phyloP scores from a whole-genome alignment of 2,113 vertebrate species.

The Mola mola region DNA sequence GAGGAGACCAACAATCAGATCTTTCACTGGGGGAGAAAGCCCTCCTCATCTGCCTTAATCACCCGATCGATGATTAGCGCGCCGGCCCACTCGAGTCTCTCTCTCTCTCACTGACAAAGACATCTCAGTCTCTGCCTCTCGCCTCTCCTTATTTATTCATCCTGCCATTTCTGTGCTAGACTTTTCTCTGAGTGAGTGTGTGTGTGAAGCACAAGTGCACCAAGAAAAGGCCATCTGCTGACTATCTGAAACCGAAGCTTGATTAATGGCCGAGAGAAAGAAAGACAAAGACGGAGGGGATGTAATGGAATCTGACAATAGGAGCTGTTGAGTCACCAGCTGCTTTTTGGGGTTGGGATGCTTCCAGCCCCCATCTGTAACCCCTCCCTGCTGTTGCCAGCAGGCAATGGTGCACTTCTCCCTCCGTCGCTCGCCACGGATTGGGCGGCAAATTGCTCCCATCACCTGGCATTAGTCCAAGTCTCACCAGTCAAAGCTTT shows the following conservation, averaged over 20 bases:
- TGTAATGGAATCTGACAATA: conserved; percentile 71
- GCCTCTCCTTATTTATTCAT: conserved; percentile 64
- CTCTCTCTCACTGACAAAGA: conserved; percentile 86
- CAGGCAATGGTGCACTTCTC: conserved; percentile 41
- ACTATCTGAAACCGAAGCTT: conserved; percentile 39
- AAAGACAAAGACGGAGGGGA: conserved; percentile 32
- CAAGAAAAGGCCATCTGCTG: conserved; percentile 51
- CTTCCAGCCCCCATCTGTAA: conserved; percentile 60
- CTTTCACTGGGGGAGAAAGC: conserved; percentile 90
- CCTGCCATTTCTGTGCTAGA: background rate
- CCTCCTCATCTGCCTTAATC: conserved; percentile 97
- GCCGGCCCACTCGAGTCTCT: conserved; percentile 84
- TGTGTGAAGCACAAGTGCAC: conserved; percentile 3
- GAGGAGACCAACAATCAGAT: conserved; percentile 92
- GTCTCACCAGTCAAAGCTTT: conserved; percentile 67
- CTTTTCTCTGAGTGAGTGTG: background rate
- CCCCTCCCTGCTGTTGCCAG: conserved; percentile 33
- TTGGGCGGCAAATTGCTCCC: conserved; percentile 68
- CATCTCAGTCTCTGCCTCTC: conserved; percentile 66
- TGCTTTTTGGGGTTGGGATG: conserved; percentile 63
- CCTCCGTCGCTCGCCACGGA: conserved; percentile 33
- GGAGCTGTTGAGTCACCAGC: conserved; percentile 66
- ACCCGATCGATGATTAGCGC: conserved; percentile 93
- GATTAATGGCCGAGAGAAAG: conserved; percentile 41
- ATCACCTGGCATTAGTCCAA: conserved; percentile 68